Evolutionary conservation across 2,888 invertebrate species (phyloP).

Genomic region (Scaptomyza parva): DNA sequence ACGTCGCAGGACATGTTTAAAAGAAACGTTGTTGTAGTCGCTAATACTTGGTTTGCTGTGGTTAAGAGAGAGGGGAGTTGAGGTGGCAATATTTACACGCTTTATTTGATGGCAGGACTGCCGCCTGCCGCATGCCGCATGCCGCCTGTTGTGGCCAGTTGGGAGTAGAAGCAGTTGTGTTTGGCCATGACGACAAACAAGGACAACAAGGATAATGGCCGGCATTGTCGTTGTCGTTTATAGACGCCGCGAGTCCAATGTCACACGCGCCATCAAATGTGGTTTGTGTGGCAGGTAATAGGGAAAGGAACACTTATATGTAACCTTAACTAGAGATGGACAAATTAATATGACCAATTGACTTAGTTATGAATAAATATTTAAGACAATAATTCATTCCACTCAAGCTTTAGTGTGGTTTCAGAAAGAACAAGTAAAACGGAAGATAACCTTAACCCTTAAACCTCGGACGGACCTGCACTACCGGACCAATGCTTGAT

Average conservation of each 20-base stretch:
- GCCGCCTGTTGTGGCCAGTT: too few species aligned
- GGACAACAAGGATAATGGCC: conserved; percentile 25
- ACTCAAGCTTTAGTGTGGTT: too few species aligned
- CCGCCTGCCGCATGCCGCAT: too few species aligned
- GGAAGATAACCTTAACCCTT: too few species aligned
- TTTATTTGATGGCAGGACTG: conserved; percentile 34
- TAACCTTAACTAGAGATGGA: conserved; percentile 6
- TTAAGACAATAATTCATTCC: too few species aligned
- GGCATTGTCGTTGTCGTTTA: conserved; percentile 34
- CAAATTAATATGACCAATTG: neutral
- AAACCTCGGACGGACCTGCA: too few species aligned
- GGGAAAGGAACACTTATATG: neutral
- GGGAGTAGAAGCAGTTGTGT: conserved; percentile 20
- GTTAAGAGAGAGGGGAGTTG: too few species aligned
- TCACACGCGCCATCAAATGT: conserved; percentile 45
- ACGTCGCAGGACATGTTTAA: conserved; percentile 41
- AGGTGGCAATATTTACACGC: conserved; percentile 73
- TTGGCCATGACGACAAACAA: conserved; percentile 41
- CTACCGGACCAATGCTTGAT: too few species aligned
- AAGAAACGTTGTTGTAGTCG: conserved; percentile 8
- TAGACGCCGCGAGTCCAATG: conserved; percentile 40
- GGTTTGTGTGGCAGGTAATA: neutral
- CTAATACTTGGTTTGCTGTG: too few species aligned
- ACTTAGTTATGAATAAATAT: neutral
- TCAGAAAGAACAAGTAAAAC: too few species aligned